Conservation (phyloP, 2,888 invertebrate genomes). For the Tetragonula carbonaria region DNA sequence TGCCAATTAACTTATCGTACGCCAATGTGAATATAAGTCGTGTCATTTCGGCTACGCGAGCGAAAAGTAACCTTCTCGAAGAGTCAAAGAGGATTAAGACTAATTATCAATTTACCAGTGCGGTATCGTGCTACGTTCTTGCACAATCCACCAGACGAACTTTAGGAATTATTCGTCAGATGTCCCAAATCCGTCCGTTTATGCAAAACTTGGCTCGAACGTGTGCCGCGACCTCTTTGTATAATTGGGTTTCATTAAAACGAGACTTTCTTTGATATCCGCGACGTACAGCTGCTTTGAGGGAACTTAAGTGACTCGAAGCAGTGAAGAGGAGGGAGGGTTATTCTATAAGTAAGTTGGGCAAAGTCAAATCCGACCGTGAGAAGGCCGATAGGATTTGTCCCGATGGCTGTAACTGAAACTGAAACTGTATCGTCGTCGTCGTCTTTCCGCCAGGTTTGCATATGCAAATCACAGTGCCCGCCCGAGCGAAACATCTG, state of each 20-base stretch:
- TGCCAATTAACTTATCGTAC: background rate
- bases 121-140: conserved; percentile 9
- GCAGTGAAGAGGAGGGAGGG: background rate
- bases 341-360: background rate
- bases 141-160: background rate
- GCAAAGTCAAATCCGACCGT: conserved; percentile 46
- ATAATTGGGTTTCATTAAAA: conserved; percentile 47
- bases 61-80: background rate
- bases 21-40: background rate
- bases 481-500: conserved; percentile 26
- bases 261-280: conserved; percentile 30
- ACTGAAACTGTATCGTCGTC: conserved; percentile 30
- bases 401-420: conserved; percentile 4
- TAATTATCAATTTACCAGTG: conserved; percentile 7
- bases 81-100: background rate
- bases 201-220: conserved; percentile 10
- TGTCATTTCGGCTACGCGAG: background rate
- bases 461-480: conserved; percentile 43
- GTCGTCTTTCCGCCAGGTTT: conserved; percentile 26
- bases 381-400: conserved; percentile 52
- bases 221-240: conserved; percentile 13
- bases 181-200: conserved; percentile 34
- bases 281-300: conserved; percentile 39
- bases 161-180: conserved; percentile 26
- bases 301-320: conserved; percentile 15